Evolutionary conservation across 2,113 vertebrate genomes (phyloP), one percentile per base, ranked within the genome.

Genomic region (Pionites leucogaster): DNA sequence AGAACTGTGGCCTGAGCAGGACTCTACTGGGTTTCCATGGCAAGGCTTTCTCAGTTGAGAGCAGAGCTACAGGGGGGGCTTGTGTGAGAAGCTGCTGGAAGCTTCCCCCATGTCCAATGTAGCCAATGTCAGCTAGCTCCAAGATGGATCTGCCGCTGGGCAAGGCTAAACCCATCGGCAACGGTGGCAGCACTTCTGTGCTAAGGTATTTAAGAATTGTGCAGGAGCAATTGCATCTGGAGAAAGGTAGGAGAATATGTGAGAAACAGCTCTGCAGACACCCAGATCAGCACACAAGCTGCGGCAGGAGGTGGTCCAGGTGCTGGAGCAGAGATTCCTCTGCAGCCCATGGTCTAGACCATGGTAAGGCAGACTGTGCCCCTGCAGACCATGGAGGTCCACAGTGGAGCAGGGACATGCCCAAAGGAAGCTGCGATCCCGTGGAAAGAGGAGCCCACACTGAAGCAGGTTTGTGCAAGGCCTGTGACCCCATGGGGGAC

Each of bases 101-200:
- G n/a, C 44, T 60, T 46, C 17, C 13, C 16, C 24, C 29, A 0
- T 39, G 37, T 18, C 37, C 25, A 17, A 14, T 1, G 62, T 14
- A 44, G 31, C 20, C 24, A 5, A 23, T 46, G 13, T 4, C 31
- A 69, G 24, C 0, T 13, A 2, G 35, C 33, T 69, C 18, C 33
- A 46, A 23, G 64, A 24, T 14, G 17, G 50, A 59, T 57, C 28
- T 9, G 11, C 28, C 9, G 3, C 16, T 11, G 10, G 20, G 20
- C 33, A 65, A 77, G 49, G 17, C 53, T 0, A 0, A 65, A 41
- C 11, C 64, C 29, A 41, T 19, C 5, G n/a, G 33, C 1, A 6
- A 31, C 4, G 42, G n/a, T 23, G 28, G 37, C 31, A 82, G 37
- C 3, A 7, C 14, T 27, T 50, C 42, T 31, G 9, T 5, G 7